Conservation (phyloP, 2,888 invertebrate species). For the Caenorhabditis plicata region DNA sequence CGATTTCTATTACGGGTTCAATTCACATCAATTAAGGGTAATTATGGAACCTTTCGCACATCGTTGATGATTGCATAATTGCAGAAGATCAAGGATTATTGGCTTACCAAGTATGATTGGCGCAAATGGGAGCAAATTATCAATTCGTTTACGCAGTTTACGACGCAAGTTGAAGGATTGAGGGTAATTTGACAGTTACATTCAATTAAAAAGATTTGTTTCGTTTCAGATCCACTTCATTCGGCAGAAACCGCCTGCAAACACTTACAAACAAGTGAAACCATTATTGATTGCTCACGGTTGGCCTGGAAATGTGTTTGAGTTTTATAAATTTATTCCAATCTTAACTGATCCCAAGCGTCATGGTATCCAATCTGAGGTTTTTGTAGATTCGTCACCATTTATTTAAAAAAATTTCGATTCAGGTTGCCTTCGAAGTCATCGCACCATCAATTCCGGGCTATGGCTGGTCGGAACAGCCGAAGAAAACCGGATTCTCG, state of each 20-base stretch:
- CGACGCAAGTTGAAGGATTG: slow-evolving; percentile 77
- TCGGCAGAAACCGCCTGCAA: slow-evolving; percentile 72
- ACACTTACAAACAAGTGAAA: slow-evolving; percentile 53
- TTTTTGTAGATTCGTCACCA: neutral
- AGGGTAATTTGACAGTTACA: slow-evolving; percentile 15
- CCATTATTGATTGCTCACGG: slow-evolving; percentile 78
- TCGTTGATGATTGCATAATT: slow-evolving; percentile 1
- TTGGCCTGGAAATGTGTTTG: slow-evolving; percentile 82
- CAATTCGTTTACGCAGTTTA: slow-evolving; percentile 78
- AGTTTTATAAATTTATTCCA: slow-evolving; percentile 75
- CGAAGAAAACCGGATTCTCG: slow-evolving; percentile 71
- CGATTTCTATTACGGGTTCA: slow-evolving; percentile 81
- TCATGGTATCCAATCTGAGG: slow-evolving; percentile 37
- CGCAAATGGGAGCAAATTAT: slow-evolving; percentile 74
- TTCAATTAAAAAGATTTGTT: neutral
- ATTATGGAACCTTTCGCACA: neutral
- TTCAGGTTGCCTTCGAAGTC: slow-evolving; percentile 66
- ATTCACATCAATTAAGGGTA: slow-evolving; percentile 70
- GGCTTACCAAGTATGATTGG: slow-evolving; percentile 79
- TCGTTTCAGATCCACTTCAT: slow-evolving; percentile 74
- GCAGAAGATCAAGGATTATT: slow-evolving; percentile 72
- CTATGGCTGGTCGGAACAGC: slow-evolving; percentile 70
- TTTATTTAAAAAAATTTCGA: neutral
- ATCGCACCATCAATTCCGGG: slow-evolving; percentile 71
- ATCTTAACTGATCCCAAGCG: slow-evolving; percentile 70